Evolutionary conservation across 2,797 vertebrate species (phyloP).

Genomic region (Syncerus caffer): DNA sequence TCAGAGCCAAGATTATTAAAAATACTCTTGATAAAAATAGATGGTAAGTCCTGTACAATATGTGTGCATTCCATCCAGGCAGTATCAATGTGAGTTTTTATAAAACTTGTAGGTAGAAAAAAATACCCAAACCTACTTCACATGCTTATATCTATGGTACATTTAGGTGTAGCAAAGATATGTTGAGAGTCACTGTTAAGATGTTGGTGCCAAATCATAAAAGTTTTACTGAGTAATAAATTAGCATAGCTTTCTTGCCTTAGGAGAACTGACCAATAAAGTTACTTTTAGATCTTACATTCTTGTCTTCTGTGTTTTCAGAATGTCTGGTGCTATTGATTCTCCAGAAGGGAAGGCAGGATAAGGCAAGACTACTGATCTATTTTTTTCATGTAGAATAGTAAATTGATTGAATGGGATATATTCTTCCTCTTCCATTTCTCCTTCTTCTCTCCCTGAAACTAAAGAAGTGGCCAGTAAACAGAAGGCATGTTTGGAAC

Average conservation of each 20-base stretch:
- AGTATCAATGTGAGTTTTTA: neutral
- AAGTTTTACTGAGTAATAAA: neutral
- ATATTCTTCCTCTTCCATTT: neutral
- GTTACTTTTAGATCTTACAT: neutral
- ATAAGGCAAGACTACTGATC: neutral
- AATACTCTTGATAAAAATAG: neutral
- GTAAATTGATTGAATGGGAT: neutral
- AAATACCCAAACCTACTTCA: neutral
- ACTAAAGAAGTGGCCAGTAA: neutral
- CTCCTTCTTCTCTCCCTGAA: neutral
- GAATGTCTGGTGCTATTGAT: neutral
- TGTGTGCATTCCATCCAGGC: neutral
- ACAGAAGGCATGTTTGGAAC: neutral
- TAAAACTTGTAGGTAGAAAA: neutral
- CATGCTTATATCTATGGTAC: neutral
- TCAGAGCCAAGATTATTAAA: neutral
- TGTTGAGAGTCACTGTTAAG: neutral
- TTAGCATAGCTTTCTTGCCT: neutral
- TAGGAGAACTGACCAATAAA: neutral
- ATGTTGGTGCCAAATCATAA: neutral
- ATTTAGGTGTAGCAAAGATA: neutral
- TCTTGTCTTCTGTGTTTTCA: neutral
- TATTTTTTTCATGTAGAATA: neutral
- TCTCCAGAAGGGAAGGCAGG: neutral
- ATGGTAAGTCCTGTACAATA: neutral